A percentile compares a stretch with the other conserved stretches of the same genome.
phyloP scores from a whole-genome alignment of 2,797 vertebrate species.

The Rhynchonycteris naso region DNA sequence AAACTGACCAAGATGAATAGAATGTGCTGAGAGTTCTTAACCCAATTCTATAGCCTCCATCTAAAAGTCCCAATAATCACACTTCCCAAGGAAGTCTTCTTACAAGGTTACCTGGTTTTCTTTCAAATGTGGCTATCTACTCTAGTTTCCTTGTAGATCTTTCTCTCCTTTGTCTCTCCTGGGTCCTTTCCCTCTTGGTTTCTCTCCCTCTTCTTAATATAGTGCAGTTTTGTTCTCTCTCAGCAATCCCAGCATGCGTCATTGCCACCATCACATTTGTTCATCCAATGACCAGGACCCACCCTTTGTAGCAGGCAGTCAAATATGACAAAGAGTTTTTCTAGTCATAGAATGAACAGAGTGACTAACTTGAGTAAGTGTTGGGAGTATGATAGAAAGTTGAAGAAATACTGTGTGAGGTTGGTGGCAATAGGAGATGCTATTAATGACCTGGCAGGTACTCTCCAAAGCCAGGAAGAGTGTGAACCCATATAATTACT shows the following conservation, averaged over 20 bases:
- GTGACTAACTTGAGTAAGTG: neutral
- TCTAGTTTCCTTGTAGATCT: neutral
- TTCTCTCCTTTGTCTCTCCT: neutral
- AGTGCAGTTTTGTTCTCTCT: neutral
- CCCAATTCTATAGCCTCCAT: neutral
- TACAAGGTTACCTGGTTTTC: neutral
- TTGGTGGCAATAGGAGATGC: neutral
- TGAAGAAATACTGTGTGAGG: neutral
- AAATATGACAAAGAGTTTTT: neutral
- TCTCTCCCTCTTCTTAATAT: neutral
- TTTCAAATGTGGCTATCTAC: neutral
- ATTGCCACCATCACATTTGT: too few relatives aligned
- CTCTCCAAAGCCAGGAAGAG: conserved; percentile 19
- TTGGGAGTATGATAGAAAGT: neutral
- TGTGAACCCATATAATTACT: neutral
- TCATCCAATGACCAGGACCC: neutral
- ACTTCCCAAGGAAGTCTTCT: neutral
- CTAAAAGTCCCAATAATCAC: neutral
- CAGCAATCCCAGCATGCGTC: neutral
- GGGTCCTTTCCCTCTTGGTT: neutral
- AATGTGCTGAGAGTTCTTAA: neutral
- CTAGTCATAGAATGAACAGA: neutral
- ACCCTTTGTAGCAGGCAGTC: neutral
- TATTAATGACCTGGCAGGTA: neutral
- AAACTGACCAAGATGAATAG: neutral